Evolutionary conservation across 2,888 invertebrate species (phyloP).

Genomic region (Lithophane socia): DNA sequence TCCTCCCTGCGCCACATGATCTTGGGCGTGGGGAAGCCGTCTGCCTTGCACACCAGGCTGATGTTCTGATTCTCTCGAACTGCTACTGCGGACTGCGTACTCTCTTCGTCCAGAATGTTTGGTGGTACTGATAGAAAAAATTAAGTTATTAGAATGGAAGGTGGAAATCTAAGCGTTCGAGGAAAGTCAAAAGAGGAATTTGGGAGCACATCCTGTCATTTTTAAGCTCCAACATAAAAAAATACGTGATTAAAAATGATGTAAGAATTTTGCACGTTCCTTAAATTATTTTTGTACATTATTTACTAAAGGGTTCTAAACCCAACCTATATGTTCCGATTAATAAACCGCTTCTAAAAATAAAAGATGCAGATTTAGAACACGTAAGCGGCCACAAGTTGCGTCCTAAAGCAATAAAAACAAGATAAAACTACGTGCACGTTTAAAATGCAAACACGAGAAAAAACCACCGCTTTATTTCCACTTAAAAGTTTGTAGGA

Average conservation of each 20-base stretch:
- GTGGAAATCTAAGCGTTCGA: neutral
- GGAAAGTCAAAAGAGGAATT: neutral
- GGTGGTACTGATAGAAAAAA: constrained; percentile 94
- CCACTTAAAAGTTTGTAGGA: constrained; percentile 82
- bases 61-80: constrained; percentile 98
- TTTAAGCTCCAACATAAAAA: neutral
- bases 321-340: constrained; percentile 19
- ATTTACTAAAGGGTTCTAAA: constrained; percentile 4
- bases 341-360: constrained; percentile 59
- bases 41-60: constrained; percentile 96
- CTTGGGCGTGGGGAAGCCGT: constrained; percentile 97
- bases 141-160: neutral
- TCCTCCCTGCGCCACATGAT: constrained; percentile 98
- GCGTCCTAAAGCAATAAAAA: constrained; percentile 72
- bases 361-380: constrained; percentile 64
- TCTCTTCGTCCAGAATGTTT: constrained; percentile 97
- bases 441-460: constrained; percentile 71
- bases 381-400: constrained; percentile 68
- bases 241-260: neutral
- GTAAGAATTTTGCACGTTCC: neutral
- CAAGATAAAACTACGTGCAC: constrained; percentile 73
- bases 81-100: constrained; percentile 97
- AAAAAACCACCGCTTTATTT: constrained; percentile 78
- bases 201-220: neutral
- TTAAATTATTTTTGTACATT: neutral